Conservation (phyloP, 2,888 invertebrate species). For the Ryuthela nishihirai region DNA sequence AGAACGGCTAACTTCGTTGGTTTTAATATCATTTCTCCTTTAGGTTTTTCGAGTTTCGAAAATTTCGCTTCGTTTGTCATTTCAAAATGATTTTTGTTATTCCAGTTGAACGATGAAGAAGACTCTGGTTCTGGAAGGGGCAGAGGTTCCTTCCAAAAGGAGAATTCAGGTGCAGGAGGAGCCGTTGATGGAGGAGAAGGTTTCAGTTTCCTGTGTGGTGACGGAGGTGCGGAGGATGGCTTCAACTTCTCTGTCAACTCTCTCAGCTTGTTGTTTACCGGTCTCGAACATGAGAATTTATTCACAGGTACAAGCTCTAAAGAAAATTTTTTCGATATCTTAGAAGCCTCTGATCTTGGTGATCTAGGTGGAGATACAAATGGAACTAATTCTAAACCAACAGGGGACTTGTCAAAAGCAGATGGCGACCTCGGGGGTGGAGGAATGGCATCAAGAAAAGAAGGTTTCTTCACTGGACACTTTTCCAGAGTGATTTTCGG, state of each 20-base stretch:
- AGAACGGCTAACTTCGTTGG: too few relatives aligned
- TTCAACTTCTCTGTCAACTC: slow-evolving; percentile 27
- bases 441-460: slow-evolving; percentile 21
- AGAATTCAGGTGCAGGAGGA: slow-evolving; percentile 18
- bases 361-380: neutral
- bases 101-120: too few relatives aligned
- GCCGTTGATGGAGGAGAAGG: slow-evolving; percentile 11
- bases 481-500: slow-evolving; percentile 4
- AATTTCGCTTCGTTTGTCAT: too few relatives aligned
- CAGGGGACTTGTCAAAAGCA: neutral
- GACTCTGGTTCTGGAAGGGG: too few relatives aligned
- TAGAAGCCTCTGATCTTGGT: neutral
- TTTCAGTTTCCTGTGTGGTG: slow-evolving; percentile 16
- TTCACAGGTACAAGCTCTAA: neutral
- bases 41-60: too few relatives aligned
- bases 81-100: too few relatives aligned
- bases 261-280: slow-evolving; percentile 19
- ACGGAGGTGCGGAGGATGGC: slow-evolving; percentile 23
- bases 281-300: neutral
- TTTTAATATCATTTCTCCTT: too few relatives aligned
- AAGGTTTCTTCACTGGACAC: neutral
- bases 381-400: neutral
- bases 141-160: slow-evolving; percentile 11
- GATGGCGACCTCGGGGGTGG: slow-evolving; percentile 20
- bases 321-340: neutral